Conservation (phyloP, 2,888 invertebrate genomes). For the Apotomis turbidana region DNA sequence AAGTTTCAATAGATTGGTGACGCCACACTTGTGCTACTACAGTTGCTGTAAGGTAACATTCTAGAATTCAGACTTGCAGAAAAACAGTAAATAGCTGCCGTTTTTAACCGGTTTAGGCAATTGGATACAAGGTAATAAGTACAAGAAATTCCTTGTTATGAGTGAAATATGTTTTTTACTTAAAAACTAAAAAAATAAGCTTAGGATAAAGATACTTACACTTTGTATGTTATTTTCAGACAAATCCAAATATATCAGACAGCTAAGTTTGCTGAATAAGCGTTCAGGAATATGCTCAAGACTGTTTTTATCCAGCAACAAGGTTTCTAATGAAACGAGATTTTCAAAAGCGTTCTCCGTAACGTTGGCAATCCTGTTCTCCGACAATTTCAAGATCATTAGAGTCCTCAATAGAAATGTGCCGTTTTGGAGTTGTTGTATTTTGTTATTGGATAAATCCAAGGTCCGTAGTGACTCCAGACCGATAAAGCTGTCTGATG, state of each 20-base stretch:
- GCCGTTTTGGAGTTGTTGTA: constrained; percentile 83
- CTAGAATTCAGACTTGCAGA: too few species aligned
- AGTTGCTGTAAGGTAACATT: too few species aligned
- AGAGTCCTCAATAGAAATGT: constrained; percentile 84
- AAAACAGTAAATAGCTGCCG: too few species aligned
- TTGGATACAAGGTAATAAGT: too few species aligned
- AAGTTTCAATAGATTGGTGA: too few species aligned
- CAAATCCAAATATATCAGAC: constrained; percentile 81
- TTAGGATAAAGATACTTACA: constrained; percentile 68
- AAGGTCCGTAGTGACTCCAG: constrained; percentile 85
- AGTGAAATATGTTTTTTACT: too few species aligned
- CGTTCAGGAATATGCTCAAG: constrained; percentile 74
- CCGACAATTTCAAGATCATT: constrained; percentile 86
- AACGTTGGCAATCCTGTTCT: constrained; percentile 86
- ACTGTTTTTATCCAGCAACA: constrained; percentile 83
- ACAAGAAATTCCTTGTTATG: too few species aligned
- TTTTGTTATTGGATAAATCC: constrained; percentile 87
- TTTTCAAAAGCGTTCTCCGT: constrained; percentile 82
- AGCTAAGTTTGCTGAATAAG: constrained; percentile 77
- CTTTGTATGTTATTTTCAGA: constrained; percentile 81
- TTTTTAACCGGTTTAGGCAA: too few species aligned
- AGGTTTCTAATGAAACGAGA: constrained; percentile 78
- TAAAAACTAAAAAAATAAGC: too few species aligned
- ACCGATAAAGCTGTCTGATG: constrained; percentile 83
- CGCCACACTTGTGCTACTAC: too few species aligned